These are phyloP conservation scores for human DNA, from an alignment of 2,113 vertebrate genomes.

Conservation along the genomic window GRCh38 chr21:41501501-41502000, in stretches of 20 bases:
- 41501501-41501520: too few species aligned
- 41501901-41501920: fast-evolving
- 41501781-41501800: fast-evolving
- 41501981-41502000: fast-evolving
- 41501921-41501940: not conserved
- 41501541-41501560: too few species aligned
- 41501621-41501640: too few species aligned
- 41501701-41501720: not conserved
- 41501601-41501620: too few species aligned
- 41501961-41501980: not conserved
- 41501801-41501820: not conserved
- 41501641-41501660: not conserved
- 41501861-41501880: fast-evolving
- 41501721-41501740: not conserved
- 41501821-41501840: not conserved
- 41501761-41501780: not conserved
- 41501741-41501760: fast-evolving
- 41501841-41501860: not conserved
- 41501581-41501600: too few species aligned
- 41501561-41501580: too few species aligned
- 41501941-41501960: not conserved
- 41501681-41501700: fast-evolving
- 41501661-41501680: not conserved
- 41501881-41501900: not conserved
- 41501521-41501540: too few species aligned